Base-by-base conservation (phyloP, 1,140 invertebrate species). In the Hyles euphorbiae region DNA sequence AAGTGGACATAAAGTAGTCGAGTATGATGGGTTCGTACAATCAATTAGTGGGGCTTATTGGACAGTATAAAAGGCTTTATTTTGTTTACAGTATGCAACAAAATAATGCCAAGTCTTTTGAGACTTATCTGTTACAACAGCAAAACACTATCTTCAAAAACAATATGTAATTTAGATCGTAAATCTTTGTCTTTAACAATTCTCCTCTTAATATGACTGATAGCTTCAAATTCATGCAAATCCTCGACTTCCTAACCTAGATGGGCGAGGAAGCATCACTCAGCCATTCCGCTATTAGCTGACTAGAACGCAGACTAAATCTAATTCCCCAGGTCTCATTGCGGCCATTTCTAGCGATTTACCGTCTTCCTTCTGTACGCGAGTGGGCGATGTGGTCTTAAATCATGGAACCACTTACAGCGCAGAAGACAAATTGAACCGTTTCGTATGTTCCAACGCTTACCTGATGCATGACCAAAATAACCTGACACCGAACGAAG, bases 361-460 rank as follows among this genome's bases (percentile, higher is more conserved):
- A 79, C 61, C 62, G 56, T 65, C 66, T 72, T 70, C 69, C 70
- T 70, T 69, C 61, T 52, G 54, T 67, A 65, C 54, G 44, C 59
- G 49, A 70, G 74, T 72, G 62, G 72, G 72, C 70, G 74, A 62
- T 63, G 61, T 63, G 68, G 61, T 66, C 64, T 65, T 76, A 77
- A 77, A 77, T 79, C 77, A 77, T 70, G 63, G 53, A 66, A 66
- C 68, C 73, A 77, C 67, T 77, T 75, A 74, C 65, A 61, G 59
- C 56, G 45, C 44, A 36, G 54, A 74, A 69, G 76, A 72, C 70
- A 75, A 75, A 77, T 80, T 77, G 72, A 74, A 70, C 65, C 58
- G 70, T 77, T 79, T 70, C 64, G 64, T 70, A 52, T 59, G 45
- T 52, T 67, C 59, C 61, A 65, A 64, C 62, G 61, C 64, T 53